A percentile compares a stretch with the other conserved stretches of the same genome.
These are phyloP conservation scores for Erythrolamprus reginae DNA, from an alignment of 2,113 vertebrate genomes.

Conservation along the genomic window DNA sequence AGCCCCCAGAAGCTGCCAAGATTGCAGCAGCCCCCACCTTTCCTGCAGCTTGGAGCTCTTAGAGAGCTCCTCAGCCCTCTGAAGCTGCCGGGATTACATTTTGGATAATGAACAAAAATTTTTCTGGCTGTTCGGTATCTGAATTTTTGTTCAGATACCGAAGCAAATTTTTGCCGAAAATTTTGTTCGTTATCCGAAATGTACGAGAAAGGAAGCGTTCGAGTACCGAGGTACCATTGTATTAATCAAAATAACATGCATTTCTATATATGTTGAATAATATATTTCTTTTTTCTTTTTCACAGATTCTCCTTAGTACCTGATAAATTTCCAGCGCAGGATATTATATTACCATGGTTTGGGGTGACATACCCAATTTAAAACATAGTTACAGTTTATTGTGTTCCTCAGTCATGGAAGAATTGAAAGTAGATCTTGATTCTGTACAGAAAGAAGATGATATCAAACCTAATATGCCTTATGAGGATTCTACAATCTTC, in stretches of 20 bases:
- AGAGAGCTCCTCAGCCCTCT: too few species aligned
- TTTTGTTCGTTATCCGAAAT: too few species aligned
- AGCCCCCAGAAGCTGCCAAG: too few species aligned
- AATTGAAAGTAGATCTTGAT: constrained; percentile 79
- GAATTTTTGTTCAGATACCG: too few species aligned
- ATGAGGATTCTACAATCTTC: constrained; percentile 82
- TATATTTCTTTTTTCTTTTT: background rate
- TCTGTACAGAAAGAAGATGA: constrained; percentile 80
- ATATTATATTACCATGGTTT: constrained; percentile 69
- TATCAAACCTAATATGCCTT: constrained; percentile 64
- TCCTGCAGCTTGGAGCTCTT: too few species aligned
- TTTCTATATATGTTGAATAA: background rate
- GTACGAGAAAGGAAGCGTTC: too few species aligned
- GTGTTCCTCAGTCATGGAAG: constrained; percentile 68
- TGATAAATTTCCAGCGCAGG: constrained; percentile 54
- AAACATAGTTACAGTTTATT: constrained; percentile 68
- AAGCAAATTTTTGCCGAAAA: too few species aligned
- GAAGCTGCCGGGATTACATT: too few species aligned
- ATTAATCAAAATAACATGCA: background rate
- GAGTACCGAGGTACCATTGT: too few species aligned
- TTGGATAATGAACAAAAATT: too few species aligned
- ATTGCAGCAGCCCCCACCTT: too few species aligned
- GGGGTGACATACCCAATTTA: constrained; percentile 58
- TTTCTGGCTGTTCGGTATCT: too few species aligned
- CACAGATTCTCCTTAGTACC: constrained; percentile 56